Evolutionary conservation across 2,113 vertebrate genomes (phyloP), one percentile per base, ranked within the genome.

Genomic region (Charina bottae): DNA sequence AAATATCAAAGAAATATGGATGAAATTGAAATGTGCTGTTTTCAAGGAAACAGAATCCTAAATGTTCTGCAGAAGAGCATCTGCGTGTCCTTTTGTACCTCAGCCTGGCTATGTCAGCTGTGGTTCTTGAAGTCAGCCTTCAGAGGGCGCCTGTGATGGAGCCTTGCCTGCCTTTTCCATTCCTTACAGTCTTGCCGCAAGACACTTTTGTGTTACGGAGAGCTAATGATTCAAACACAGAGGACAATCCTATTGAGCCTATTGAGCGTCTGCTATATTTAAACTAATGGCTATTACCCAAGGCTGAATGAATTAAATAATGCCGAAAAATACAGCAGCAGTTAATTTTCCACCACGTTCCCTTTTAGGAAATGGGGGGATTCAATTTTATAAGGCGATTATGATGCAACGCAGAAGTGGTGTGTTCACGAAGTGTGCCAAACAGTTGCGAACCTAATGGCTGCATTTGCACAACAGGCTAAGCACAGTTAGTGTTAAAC

Each of bases 131-230:
- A 37, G 89, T 86, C 53, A 1, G 95, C 96, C 96, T 96, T 94
- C 89, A 97, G 96, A 93, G 96, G 96, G 95, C 96, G 93, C 90
- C 90, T 97, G 94, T 28, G 94, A 12, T 95, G 96, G 92, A 89
- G 28, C 24, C 54, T 89, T 49, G 93, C 83, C 78, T 49, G 28
- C 85, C 28, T 59, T 78, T 55, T 78, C 6, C n/a, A 4, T 37
- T 46, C 24, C 62, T 78, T 62, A 85, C 13, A 68, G 17, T 10
- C 1, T 8, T 2, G 6, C 49, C 55, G 17, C 6, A 42, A 88
- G 17, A 2, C 49, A 13, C 6, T 2, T 17, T 58, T 85, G 1
- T 33, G 9, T 68, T 24, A 58, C 28, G 9, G 0, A 58, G 55
- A 8, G n/a, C 49, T 90, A 49, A 2, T 12, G 84, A 68, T 46